Percentiles rank a stretch among this genome's conserved stretches.
Conservation (phyloP, 2,113 vertebrate genomes). For the Phasianus colchicus region DNA sequence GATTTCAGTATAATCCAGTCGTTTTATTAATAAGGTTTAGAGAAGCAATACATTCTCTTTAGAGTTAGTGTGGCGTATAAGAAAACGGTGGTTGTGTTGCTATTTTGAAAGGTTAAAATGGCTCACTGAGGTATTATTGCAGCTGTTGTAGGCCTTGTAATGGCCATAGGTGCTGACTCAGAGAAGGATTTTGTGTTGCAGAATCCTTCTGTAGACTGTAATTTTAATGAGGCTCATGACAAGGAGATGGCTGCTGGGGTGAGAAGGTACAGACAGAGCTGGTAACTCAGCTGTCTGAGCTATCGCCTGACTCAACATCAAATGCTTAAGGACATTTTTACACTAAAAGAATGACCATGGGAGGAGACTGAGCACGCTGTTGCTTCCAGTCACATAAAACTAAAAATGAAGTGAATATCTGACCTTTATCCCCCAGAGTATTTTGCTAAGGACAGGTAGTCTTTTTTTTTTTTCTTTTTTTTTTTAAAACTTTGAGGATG, state of each 20-base stretch:
- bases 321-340: not conserved
- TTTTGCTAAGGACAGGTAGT: not conserved
- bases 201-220: conserved; percentile 13
- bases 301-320: not conserved
- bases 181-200: conserved; percentile 32
- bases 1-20: conserved; percentile 23
- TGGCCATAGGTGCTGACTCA: conserved; percentile 56
- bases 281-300: not conserved
- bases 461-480: not conserved
- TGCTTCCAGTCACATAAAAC: conserved; percentile 6
- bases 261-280: not conserved
- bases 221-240: not conserved
- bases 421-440: not conserved
- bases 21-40: conserved; percentile 64
- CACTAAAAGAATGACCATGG: not conserved
- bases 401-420: not conserved
- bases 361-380: not conserved
- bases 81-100: conserved; percentile 65
- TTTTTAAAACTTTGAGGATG: not conserved
- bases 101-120: conserved; percentile 42
- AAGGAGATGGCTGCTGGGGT: conserved; percentile 1
- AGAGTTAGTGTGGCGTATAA: conserved; percentile 54
- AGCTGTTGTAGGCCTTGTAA: conserved; percentile 71
- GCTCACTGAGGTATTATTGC: conserved; percentile 66
- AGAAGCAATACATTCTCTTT: conserved; percentile 63